phyloP scores from a whole-genome alignment of 92 coral and sea anemone genomes.

The Epizoanthus stellaris region DNA sequence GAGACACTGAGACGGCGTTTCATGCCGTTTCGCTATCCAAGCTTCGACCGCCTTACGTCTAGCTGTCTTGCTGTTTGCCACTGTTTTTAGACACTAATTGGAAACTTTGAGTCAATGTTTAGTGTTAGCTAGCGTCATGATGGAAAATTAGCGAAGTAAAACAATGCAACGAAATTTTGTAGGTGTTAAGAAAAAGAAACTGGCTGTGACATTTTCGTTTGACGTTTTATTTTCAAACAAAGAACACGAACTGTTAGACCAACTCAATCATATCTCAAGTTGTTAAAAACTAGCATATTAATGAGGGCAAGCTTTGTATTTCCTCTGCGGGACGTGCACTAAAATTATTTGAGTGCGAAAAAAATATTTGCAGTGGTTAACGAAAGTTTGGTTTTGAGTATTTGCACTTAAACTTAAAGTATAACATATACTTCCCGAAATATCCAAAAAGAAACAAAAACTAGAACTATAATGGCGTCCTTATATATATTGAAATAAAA shows the following conservation, averaged over 20 bases:
- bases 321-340: background rate
- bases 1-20: conserved; percentile 15
- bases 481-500: background rate
- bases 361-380: conserved; percentile 15
- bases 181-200: background rate
- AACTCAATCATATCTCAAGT: background rate
- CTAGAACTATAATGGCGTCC: no score
- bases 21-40: background rate
- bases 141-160: background rate
- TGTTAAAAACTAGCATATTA: conserved; percentile 2
- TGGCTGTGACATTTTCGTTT: background rate
- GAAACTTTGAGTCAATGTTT: background rate
- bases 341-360: conserved; percentile 3
- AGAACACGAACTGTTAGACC: background rate
- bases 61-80: conserved; percentile 3
- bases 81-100: conserved; percentile 6
- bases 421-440: background rate
- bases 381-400: background rate
- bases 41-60: background rate
- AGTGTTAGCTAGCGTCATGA: background rate
- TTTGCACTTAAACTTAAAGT: conserved; percentile 17
- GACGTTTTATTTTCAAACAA: background rate
- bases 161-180: background rate
- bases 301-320: background rate
- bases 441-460: no score